Percentiles rank a stretch among this genome's conserved stretches.
Evolutionary conservation across 2,888 invertebrate genomes (phyloP).

Genomic region (Pomacea canaliculata): DNA sequence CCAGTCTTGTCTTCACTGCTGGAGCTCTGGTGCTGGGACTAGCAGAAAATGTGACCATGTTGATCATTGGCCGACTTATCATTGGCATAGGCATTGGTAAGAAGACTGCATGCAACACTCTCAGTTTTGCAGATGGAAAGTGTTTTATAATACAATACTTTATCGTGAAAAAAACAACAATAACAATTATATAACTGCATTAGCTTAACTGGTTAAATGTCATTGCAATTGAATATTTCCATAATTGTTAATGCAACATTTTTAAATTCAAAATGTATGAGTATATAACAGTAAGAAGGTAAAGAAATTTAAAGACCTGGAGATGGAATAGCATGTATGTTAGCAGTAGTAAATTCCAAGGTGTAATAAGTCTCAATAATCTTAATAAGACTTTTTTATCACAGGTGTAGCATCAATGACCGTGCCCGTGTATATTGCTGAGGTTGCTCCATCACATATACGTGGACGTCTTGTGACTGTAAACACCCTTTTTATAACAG

Average conservation of each 20-base stretch:
- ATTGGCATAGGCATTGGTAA: conserved; percentile 73
- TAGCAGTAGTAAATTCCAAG: too few species aligned
- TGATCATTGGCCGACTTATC: conserved; percentile 70
- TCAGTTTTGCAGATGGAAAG: too few species aligned
- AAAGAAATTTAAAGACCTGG: too few species aligned
- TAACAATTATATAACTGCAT: too few species aligned
- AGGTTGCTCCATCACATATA: conserved; percentile 71
- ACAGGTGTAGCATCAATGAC: conserved; percentile 73
- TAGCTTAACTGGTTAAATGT: too few species aligned
- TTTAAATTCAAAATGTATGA: too few species aligned
- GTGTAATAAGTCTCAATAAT: background rate
- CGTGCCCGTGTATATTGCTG: conserved; percentile 75
- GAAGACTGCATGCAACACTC: conserved; percentile 25
- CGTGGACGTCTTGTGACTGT: conserved; percentile 73
- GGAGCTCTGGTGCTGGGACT: conserved; percentile 72
- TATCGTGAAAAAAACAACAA: too few species aligned
- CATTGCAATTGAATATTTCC: too few species aligned
- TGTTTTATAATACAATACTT: too few species aligned
- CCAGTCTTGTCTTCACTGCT: conserved; percentile 71
- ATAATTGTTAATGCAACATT: too few species aligned
- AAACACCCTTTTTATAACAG: conserved; percentile 73
- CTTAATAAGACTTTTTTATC: background rate
- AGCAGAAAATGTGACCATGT: conserved; percentile 63
- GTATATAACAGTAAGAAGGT: too few species aligned
- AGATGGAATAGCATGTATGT: too few species aligned